phyloP scores from a whole-genome alignment of 2,113 vertebrate genomes.

The Mixornis gularis region DNA sequence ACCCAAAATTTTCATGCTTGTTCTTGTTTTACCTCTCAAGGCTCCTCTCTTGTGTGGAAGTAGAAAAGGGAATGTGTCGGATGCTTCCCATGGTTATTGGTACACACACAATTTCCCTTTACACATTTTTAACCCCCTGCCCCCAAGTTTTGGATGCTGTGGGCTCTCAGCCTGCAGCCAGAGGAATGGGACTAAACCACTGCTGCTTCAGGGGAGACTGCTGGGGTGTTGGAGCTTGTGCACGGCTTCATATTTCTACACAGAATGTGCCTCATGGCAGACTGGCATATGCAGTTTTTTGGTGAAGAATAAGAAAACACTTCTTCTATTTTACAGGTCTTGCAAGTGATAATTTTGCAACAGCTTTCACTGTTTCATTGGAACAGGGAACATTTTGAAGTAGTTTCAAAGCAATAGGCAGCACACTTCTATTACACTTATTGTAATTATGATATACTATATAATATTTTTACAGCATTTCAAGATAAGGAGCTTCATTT shows the following conservation, averaged over 20 bases:
- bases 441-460: neutral
- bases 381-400: neutral
- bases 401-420: neutral
- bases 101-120: neutral
- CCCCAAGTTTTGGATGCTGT: neutral
- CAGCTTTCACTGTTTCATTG: neutral
- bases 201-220: neutral
- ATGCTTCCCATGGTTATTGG: neutral
- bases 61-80: neutral
- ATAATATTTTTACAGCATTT: neutral
- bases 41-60: neutral
- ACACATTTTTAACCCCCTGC: neutral
- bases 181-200: neutral
- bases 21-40: neutral
- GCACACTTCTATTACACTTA: neutral
- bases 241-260: neutral
- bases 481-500: neutral
- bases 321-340: neutral
- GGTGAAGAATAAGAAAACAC: neutral
- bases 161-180: neutral
- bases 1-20: neutral
- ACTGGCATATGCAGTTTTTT: fast-evolving
- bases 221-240: neutral
- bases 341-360: neutral
- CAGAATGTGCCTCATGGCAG: neutral